Conservation (phyloP, 2,888 invertebrate species). For the Agriotes lineatus region DNA sequence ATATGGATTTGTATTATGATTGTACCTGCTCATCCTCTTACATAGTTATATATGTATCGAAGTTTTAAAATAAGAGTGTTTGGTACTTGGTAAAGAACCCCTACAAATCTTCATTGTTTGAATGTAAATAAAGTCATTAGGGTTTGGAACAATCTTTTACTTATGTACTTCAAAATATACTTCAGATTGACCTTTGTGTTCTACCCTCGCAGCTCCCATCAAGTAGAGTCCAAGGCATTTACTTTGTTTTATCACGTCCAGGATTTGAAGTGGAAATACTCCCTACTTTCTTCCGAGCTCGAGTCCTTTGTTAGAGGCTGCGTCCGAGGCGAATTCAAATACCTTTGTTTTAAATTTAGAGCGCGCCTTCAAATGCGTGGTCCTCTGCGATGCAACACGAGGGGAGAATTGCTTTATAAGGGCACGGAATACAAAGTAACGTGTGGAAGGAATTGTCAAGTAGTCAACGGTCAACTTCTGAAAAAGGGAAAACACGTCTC, state of each 20-base stretch:
- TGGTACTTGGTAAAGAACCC: no score
- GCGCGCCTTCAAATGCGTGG: constrained; percentile 49
- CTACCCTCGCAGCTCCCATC: not conserved
- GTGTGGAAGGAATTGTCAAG: constrained; percentile 45
- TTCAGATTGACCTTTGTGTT: no score
- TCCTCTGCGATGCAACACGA: constrained; percentile 31
- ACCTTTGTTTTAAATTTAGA: constrained; percentile 44
- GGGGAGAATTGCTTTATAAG: constrained; percentile 43
- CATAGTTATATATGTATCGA: no score
- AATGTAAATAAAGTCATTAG: no score
- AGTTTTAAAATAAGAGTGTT: no score
- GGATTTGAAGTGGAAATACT: constrained; percentile 58
- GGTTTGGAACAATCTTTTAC: no score
- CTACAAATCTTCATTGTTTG: no score
- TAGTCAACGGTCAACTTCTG: constrained; percentile 41
- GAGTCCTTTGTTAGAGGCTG: constrained; percentile 42
- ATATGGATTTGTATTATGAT: no score
- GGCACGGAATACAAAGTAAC: constrained; percentile 42
- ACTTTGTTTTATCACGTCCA: constrained; percentile 62
- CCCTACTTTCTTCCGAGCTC: constrained; percentile 46
- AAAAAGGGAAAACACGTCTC: constrained; percentile 32
- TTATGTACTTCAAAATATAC: no score
- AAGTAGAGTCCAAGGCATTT: constrained; percentile 53
- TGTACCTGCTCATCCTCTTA: no score
- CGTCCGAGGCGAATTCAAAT: constrained; percentile 51